phyloP scores from a whole-genome alignment of 2,888 invertebrate genomes.

The Camponotus fellah region DNA sequence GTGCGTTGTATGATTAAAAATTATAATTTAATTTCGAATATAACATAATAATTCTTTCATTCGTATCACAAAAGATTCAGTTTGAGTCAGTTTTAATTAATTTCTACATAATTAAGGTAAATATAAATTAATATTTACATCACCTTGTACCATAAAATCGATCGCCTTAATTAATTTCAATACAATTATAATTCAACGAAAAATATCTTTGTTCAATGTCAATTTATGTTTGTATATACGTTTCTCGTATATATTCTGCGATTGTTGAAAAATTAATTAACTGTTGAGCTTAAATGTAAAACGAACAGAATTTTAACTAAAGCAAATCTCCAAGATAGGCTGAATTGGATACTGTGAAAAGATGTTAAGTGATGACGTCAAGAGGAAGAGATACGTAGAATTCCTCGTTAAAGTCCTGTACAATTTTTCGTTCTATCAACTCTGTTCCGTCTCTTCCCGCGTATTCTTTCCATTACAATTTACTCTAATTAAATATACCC shows the following conservation, averaged over 20 bases:
- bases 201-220: background rate
- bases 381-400: background rate
- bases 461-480: constrained; percentile 42
- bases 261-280: constrained; percentile 29
- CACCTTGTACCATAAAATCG: background rate
- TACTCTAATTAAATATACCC: constrained; percentile 38
- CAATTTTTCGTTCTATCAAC: constrained; percentile 36
- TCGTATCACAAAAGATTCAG: background rate
- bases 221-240: background rate
- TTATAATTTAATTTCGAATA: background rate
- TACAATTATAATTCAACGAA: background rate
- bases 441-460: background rate
- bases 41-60: background rate
- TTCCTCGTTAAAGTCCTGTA: constrained; percentile 37
- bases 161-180: background rate
- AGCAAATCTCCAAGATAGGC: constrained; percentile 2
- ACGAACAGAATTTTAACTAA: constrained; percentile 21
- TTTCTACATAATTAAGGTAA: constrained; percentile 1
- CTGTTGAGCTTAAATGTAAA: background rate
- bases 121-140: background rate
- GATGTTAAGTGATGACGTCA: constrained; percentile 16
- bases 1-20: background rate
- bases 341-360: constrained; percentile 17
- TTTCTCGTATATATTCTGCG: background rate
- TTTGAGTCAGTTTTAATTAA: background rate